phyloP scores from a whole-genome alignment of 2,113 vertebrate species.

The Mesitornis unicolor region DNA sequence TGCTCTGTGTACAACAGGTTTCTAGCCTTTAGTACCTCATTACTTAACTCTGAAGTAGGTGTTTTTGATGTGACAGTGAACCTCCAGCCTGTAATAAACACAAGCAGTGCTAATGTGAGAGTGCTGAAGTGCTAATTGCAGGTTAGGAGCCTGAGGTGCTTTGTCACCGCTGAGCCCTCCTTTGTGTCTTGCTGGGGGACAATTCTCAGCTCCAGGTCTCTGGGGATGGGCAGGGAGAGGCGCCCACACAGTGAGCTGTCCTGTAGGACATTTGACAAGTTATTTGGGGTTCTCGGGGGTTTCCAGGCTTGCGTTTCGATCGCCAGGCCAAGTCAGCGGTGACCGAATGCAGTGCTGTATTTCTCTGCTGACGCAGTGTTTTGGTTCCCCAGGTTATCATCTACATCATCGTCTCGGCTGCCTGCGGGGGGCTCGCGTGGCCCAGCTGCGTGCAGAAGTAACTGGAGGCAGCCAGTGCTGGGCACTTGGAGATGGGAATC shows the following conservation, averaged over 20 bases:
- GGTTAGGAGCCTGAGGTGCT: background rate
- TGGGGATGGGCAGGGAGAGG: background rate
- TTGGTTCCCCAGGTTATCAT: constrained; percentile 80
- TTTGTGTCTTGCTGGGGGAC: background rate
- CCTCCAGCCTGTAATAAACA: too few species aligned
- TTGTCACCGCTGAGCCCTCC: background rate
- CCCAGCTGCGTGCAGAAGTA: constrained; percentile 85
- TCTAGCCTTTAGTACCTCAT: accelerated
- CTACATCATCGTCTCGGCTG: constrained; percentile 86
- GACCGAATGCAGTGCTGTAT: accelerated
- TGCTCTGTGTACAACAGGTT: background rate
- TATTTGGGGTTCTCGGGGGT: accelerated
- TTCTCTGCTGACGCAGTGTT: background rate
- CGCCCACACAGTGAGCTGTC: accelerated
- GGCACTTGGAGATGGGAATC: constrained; percentile 22
- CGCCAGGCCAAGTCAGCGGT: background rate
- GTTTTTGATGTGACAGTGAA: accelerated
- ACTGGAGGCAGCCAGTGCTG: background rate
- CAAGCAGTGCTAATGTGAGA: accelerated
- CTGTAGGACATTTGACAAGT: accelerated
- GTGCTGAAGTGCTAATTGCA: too few species aligned
- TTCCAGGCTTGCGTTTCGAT: accelerated
- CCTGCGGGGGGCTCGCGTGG: constrained; percentile 90
- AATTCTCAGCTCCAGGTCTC: background rate
- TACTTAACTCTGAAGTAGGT: background rate